Percentiles rank a stretch among this genome's conserved stretches.
phyloP scores from a whole-genome alignment of 2,113 vertebrate genomes.

The Montifringilla adamsi region DNA sequence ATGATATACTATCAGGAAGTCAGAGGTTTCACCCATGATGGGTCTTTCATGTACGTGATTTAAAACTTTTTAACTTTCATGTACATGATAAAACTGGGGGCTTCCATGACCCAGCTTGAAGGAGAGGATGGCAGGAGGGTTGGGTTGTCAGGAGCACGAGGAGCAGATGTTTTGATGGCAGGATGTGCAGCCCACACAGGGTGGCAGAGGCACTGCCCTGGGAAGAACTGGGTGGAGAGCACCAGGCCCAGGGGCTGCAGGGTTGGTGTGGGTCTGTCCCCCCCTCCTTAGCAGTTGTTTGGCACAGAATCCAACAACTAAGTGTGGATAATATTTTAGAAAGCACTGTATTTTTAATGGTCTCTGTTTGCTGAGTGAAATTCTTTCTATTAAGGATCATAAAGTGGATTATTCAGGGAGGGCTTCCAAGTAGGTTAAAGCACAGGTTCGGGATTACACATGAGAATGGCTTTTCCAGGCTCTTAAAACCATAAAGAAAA shows the following conservation, averaged over 20 bases:
- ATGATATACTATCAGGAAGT: not conserved
- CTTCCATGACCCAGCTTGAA: not conserved
- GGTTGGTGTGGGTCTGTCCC: not conserved
- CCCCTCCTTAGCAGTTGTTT: not conserved
- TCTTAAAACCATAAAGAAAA: not conserved
- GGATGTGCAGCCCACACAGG: not conserved
- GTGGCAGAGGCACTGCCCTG: no score
- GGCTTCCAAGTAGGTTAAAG: conserved; percentile 34
- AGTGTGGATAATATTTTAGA: not conserved
- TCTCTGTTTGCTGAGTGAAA: not conserved
- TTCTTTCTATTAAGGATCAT: not conserved
- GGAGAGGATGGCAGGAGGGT: fast-evolving
- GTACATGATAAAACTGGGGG: not conserved
- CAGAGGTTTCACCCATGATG: not conserved
- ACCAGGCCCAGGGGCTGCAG: not conserved
- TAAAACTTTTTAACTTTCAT: not conserved
- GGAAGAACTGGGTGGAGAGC: not conserved
- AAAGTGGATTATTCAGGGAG: conserved; percentile 1
- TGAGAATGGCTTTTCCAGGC: not conserved
- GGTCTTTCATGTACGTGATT: not conserved
- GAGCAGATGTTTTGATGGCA: not conserved
- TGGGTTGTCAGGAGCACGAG: not conserved
- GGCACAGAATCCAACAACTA: not conserved
- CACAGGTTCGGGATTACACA: not conserved
- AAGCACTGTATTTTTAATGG: not conserved